A percentile compares a stretch with the other conserved stretches of the same genome.
Evolutionary conservation across 2,888 invertebrate genomes (phyloP).

Genomic region (Pollenia griseotomentosa): DNA sequence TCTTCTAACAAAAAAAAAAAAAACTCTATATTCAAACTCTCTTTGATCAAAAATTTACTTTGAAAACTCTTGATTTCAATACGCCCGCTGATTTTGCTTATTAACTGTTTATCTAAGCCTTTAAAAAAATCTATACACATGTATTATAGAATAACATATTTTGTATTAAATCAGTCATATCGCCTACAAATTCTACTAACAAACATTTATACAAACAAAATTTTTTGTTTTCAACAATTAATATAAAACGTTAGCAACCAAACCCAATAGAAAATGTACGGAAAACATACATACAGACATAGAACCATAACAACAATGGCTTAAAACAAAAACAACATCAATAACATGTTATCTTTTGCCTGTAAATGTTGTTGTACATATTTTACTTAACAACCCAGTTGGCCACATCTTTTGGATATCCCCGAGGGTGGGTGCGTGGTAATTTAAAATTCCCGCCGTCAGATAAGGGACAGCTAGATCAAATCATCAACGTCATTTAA

Average conservation of each 20-base stretch:
- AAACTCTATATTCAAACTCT: no score
- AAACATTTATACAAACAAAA: neutral
- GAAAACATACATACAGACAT: neutral
- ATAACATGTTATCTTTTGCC: neutral
- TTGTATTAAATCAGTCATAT: conserved; percentile 14
- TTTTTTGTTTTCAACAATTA: neutral
- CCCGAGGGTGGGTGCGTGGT: no score
- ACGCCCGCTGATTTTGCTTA: neutral
- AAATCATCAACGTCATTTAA: no score
- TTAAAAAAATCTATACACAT: neutral
- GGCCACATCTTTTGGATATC: no score
- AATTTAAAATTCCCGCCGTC: no score
- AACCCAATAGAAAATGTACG: neutral
- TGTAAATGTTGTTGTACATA: no score
- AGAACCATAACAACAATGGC: conserved; percentile 44
- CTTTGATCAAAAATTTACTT: no score
- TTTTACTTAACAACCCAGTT: no score
- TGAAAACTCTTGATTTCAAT: no score
- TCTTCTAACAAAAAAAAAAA: no score
- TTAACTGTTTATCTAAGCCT: neutral
- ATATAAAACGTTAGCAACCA: conserved; percentile 11
- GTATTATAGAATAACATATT: no score
- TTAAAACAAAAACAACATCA: conserved; percentile 6
- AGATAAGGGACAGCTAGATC: no score
- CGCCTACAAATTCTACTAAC: conserved; percentile 1